phyloP scores from a whole-genome alignment of 64 coral and sea anemone genomes.

The Montipora cactus region DNA sequence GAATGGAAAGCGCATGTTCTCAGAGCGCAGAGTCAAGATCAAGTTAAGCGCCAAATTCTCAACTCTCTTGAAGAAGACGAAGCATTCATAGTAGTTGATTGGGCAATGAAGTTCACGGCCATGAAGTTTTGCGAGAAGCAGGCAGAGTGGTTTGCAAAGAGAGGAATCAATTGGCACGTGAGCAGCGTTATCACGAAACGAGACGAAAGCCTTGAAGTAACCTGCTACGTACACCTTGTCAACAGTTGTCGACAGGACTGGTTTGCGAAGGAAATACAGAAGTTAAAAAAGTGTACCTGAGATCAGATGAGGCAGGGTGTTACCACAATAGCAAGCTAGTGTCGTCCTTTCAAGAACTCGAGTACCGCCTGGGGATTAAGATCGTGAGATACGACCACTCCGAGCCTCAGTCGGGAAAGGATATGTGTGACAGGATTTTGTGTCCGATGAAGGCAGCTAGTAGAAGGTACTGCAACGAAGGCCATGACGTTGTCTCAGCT shows the following conservation, averaged over 20 bases:
- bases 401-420: slow-evolving; percentile 33
- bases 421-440: slow-evolving; percentile 35
- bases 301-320: slow-evolving; percentile 47
- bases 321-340: slow-evolving; percentile 26
- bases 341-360: slow-evolving; percentile 29
- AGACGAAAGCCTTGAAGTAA: slow-evolving; percentile 10
- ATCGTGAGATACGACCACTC: slow-evolving; percentile 31
- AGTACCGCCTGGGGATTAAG: not conserved
- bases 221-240: slow-evolving; percentile 11
- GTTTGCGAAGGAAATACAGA: not conserved
- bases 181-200: slow-evolving; percentile 35
- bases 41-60: slow-evolving; percentile 28
- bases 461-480: slow-evolving; percentile 34
- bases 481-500: slow-evolving; percentile 9
- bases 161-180: slow-evolving; percentile 42
- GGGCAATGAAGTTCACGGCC: slow-evolving; percentile 53
- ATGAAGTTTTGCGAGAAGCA: slow-evolving; percentile 36
- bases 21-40: slow-evolving; percentile 37
- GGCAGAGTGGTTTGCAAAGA: slow-evolving; percentile 29
- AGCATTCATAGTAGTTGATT: slow-evolving; percentile 39
- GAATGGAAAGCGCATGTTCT: slow-evolving; percentile 26
- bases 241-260: not conserved
- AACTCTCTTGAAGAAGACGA: not conserved
- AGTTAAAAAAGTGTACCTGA: not conserved
- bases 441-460: slow-evolving; percentile 39